Percentiles rank a stretch among this genome's conserved stretches.
Evolutionary conservation across 2,113 vertebrate species (phyloP).

Genomic region (Trachemys scripta): DNA sequence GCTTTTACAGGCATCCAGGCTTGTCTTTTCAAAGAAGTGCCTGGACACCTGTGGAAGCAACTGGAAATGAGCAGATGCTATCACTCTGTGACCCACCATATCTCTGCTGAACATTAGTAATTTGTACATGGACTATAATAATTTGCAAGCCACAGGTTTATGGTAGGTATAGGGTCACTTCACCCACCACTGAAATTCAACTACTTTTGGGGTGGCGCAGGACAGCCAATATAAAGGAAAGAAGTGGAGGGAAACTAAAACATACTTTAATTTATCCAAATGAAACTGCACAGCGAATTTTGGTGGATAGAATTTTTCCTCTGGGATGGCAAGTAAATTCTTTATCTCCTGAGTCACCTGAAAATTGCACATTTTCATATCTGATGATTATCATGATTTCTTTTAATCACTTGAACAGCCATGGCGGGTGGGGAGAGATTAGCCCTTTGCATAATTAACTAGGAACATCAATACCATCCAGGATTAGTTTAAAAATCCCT

Average conservation of each 20-base stretch:
- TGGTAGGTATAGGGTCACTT: background rate
- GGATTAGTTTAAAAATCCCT: constrained; percentile 56
- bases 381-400: constrained; percentile 60
- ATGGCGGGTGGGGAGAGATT: constrained; percentile 56
- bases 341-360: constrained; percentile 57
- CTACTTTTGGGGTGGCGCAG: background rate
- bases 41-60: background rate
- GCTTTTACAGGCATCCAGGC: background rate
- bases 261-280: background rate
- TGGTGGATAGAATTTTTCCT: constrained; percentile 52
- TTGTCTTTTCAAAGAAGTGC: background rate
- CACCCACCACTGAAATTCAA: background rate
- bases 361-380: constrained; percentile 66
- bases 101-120: background rate
- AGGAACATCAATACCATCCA: constrained; percentile 63
- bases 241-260: constrained; percentile 1
- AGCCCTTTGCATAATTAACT: constrained; percentile 67
- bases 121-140: background rate
- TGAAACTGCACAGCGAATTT: constrained; percentile 52
- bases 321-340: constrained; percentile 34
- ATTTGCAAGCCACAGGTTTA: background rate
- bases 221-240: background rate
- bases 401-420: constrained; percentile 67
- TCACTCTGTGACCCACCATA: background rate
- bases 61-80: background rate